A percentile compares a stretch with the other conserved stretches of the same genome.
Conservation (phyloP, 92 coral and sea anemone species). For the Umimayanthus chanpuru region DNA sequence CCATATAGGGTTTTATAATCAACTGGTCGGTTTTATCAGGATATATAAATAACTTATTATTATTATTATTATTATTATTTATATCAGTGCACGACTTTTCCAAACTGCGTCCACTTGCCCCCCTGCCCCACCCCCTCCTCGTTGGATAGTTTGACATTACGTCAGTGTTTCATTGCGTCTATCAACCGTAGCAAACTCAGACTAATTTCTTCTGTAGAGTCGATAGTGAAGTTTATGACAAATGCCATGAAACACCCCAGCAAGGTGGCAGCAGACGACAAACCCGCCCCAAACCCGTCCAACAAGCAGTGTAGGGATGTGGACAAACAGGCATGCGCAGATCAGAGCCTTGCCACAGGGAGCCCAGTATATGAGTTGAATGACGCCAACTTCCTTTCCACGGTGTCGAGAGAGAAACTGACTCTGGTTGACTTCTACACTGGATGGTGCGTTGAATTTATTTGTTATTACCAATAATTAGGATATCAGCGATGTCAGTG, state of each 20-base stretch:
- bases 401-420: conserved; percentile 14
- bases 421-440: conserved; percentile 39
- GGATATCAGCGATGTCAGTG: neutral
- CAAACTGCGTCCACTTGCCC: neutral
- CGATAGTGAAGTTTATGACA: conserved; percentile 20
- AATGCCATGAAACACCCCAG: neutral
- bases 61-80: no score
- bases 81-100: no score
- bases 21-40: no score
- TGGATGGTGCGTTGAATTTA: conserved; percentile 7
- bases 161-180: neutral
- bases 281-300: neutral
- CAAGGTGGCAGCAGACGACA: neutral
- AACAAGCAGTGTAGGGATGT: neutral
- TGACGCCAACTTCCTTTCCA: conserved; percentile 21
- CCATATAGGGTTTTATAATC: no score
- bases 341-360: conserved; percentile 11
- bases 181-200: neutral
- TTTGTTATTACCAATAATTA: neutral
- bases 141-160: no score
- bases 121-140: no score
- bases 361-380: neutral
- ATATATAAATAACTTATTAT: no score
- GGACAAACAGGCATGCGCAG: conserved; percentile 38
- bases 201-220: neutral